Evolutionary conservation across 2,797 vertebrate genomes (phyloP).

Genomic region (Synaphobranchus kaupii): DNA sequence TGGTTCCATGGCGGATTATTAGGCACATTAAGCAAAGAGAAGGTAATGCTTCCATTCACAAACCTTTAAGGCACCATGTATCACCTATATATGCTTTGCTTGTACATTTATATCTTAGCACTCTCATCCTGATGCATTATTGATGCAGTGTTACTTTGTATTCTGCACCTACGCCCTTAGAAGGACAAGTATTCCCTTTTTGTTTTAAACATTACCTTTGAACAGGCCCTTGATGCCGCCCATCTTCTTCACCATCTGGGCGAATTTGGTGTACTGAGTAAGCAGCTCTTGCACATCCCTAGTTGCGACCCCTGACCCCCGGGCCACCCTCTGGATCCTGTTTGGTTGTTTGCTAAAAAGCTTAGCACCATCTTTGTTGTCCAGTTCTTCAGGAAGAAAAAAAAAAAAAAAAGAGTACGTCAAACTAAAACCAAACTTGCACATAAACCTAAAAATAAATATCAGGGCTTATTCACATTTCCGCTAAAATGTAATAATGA

Average conservation of each 20-base stretch:
- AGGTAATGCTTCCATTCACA: not conserved
- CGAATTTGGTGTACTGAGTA: constrained; percentile 98
- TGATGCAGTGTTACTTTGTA: not conserved
- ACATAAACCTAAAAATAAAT: not conserved
- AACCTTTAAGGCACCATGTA: not conserved
- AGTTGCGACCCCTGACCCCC: constrained; percentile 92
- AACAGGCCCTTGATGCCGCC: constrained; percentile 98
- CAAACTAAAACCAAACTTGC: not conserved
- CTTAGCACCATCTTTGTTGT: constrained; percentile 97
- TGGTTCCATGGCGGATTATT: not conserved
- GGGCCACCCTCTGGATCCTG: constrained; percentile 92
- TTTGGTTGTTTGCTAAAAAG: constrained; percentile 96
- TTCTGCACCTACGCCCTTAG: not conserved
- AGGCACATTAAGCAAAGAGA: not conserved
- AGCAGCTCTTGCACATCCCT: constrained; percentile 96
- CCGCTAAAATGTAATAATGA: not conserved
- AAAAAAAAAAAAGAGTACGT: not conserved
- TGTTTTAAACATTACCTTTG: constrained; percentile 78
- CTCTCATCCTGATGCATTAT: not conserved
- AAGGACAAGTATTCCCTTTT: not conserved
- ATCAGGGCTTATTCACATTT: not conserved
- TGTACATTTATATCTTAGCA: not conserved
- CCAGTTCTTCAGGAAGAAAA: constrained; percentile 77
- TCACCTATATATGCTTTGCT: not conserved
- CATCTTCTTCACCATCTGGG: constrained; percentile 99